Percentiles rank a stretch among this genome's conserved stretches.
Conservation (phyloP, 2,888 invertebrate genomes). For the Pheosia gnoma region DNA sequence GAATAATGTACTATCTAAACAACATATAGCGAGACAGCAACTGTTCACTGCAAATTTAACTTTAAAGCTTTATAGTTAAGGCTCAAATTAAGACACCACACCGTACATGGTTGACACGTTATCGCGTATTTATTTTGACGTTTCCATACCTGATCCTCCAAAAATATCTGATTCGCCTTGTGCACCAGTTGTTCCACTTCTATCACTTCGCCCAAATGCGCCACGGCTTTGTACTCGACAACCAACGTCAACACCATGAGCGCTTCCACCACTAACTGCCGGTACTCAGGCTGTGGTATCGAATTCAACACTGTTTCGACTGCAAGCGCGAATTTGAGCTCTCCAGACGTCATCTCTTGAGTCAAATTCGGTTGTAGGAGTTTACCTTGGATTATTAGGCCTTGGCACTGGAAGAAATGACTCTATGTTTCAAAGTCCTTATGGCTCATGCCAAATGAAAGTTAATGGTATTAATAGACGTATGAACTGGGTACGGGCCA, state of each 20-base stretch:
- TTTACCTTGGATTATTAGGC: slow-evolving; percentile 95
- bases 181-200: slow-evolving; percentile 97
- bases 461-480: no score
- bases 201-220: slow-evolving; percentile 90
- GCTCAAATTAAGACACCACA: no score
- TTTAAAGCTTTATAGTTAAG: no score
- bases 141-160: slow-evolving; percentile 94
- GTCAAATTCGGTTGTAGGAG: slow-evolving; percentile 96
- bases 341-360: slow-evolving; percentile 99
- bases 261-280: slow-evolving; percentile 98
- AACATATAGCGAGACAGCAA: no score
- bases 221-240: slow-evolving; percentile 92
- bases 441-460: no score
- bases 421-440: no score
- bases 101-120: background rate
- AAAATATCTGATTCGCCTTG: slow-evolving; percentile 96
- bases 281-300: slow-evolving; percentile 99
- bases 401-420: slow-evolving; percentile 88
- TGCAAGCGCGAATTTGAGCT: slow-evolving; percentile 98
- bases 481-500: no score
- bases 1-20: no score
- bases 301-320: slow-evolving; percentile 98
- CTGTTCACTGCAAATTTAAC: no score
- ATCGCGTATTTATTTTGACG: background rate
- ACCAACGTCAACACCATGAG: slow-evolving; percentile 97